Evolutionary conservation across 2,797 vertebrate genomes (phyloP), one percentile per base, ranked within the genome.

Genomic region (Danio kyathit): DNA sequence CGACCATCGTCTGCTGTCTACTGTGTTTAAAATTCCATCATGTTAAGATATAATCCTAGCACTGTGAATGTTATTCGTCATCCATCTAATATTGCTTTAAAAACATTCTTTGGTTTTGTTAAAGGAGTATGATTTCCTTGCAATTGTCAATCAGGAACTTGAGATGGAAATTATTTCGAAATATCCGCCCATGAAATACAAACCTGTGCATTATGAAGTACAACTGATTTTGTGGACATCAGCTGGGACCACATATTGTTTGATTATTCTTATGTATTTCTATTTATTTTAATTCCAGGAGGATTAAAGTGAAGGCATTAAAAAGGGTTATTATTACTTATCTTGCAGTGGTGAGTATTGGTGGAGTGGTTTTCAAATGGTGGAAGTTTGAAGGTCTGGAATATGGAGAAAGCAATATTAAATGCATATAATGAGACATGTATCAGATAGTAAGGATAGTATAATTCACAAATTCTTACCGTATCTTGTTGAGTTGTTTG

Each of bases 51-150:
- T 29, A 75, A 83, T 87, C 87, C 87, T 88, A 90, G 88, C 91
- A 92, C 92, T 93, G 93, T 93, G 91, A 94, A 92, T 91, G 90
- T 93, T 89, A 65, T 91, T 90, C 91, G 89, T 90, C 86, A 41
- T 89, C 83, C 43, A 83, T 92, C 85, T 90, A 89, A 86, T 78
- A 87, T 88, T 86, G 84, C 81, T 76, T 86, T 83, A 83, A 85
- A 59, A 70, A 61, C 63, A 40, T 69, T 6, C 3, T 64, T 40
- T 16, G n/a, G 14, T 52, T 16, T 16, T 57, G 40, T 56, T 57
- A 71, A 73, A 54, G 63, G 46, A 72, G 70, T 63, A 38, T 69
- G 9, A 40, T 66, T 40, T 70, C 19, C 46, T 51, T 63, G 29
- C 29, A 9, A 21, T 14, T 59, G 44, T 43, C 16, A 38, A 17